These are phyloP conservation scores for Thaleichthys pacificus DNA, from an alignment of 2,797 vertebrate species.

Conservation along the genomic window DNA sequence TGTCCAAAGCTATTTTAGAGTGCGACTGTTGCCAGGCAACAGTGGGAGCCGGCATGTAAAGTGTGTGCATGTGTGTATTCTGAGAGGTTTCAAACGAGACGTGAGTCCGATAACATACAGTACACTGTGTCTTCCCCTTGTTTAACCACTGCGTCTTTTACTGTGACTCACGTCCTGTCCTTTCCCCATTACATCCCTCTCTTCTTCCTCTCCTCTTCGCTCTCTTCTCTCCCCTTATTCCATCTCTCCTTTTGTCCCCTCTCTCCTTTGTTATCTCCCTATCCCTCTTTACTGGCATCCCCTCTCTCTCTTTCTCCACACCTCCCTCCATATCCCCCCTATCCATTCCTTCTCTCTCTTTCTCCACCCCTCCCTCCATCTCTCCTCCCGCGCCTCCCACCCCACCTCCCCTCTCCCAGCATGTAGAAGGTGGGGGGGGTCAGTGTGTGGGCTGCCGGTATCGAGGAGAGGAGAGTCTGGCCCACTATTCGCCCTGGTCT, in stretches of 20 bases:
- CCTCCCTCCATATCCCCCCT: background rate
- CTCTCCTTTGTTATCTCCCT: background rate
- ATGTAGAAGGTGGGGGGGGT: constrained; percentile 80
- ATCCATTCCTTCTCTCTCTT: background rate
- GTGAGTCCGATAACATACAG: too few relatives aligned
- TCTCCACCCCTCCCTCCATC: constrained; percentile 17
- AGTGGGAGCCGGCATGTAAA: constrained; percentile 62
- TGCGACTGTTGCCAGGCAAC: constrained; percentile 79
- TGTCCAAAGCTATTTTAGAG: constrained; percentile 68
- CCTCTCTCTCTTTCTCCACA: background rate
- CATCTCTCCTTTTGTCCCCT: too few relatives aligned
- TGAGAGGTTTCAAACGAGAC: too few relatives aligned
- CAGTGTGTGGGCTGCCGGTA: constrained; percentile 83
- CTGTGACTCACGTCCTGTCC: background rate
- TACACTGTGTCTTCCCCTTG: background rate
- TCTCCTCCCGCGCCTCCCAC: background rate
- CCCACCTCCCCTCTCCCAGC: constrained; percentile 66
- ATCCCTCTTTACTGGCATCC: background rate
- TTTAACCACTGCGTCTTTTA: background rate
- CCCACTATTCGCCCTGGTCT: constrained; percentile 96
- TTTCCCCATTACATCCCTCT: too few relatives aligned
- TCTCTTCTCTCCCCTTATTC: background rate
- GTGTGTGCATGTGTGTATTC: constrained; percentile 16
- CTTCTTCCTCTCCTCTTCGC: background rate
- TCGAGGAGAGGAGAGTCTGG: constrained; percentile 84